Evolutionary conservation across 1,140 invertebrate genomes (phyloP).

Genomic region (Ylistrum balloti): DNA sequence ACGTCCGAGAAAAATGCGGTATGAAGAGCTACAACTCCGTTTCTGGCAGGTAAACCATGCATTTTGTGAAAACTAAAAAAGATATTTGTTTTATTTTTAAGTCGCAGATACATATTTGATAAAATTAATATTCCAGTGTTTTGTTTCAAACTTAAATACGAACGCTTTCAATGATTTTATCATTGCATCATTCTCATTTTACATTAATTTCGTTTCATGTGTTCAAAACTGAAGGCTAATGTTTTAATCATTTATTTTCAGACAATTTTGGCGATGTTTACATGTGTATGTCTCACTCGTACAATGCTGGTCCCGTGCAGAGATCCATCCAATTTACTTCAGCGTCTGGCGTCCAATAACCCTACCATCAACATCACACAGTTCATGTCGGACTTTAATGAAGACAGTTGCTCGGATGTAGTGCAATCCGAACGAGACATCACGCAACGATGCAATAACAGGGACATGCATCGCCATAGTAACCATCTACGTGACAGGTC

Average conservation of each 20-base stretch:
- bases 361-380: constrained; percentile 8
- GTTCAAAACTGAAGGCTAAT: too few relatives aligned
- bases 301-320: not conserved
- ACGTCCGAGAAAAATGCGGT: not conserved
- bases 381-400: not conserved
- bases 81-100: too few relatives aligned
- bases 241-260: not conserved
- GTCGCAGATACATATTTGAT: too few relatives aligned
- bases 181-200: too few relatives aligned
- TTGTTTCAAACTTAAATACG: too few relatives aligned
- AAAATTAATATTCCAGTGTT: too few relatives aligned
- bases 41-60: not conserved
- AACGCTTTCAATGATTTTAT: too few relatives aligned
- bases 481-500: not conserved
- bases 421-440: not conserved
- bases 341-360: not conserved
- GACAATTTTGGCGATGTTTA: not conserved
- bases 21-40: not conserved
- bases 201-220: too few relatives aligned
- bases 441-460: not conserved
- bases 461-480: not conserved
- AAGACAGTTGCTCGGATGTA: not conserved
- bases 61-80: too few relatives aligned
- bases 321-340: not conserved
- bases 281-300: not conserved